phyloP scores from a whole-genome alignment of 2,113 vertebrate genomes.

The Chascanopsetta lugubris region DNA sequence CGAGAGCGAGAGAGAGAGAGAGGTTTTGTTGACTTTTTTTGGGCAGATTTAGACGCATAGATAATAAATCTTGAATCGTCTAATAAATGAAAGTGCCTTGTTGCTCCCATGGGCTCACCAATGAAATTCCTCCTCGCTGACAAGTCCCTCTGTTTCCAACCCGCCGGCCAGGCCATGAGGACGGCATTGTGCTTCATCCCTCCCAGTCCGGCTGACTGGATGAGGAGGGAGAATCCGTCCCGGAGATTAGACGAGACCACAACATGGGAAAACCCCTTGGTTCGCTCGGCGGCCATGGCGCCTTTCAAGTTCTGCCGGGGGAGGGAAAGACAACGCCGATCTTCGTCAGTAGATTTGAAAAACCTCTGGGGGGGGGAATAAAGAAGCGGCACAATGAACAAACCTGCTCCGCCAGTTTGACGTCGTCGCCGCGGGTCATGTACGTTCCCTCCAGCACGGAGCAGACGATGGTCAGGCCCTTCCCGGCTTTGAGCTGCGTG shows the following conservation, averaged over 20 bases:
- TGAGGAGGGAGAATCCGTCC: conserved; percentile 92
- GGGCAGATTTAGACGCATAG: background rate
- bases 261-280: conserved; percentile 94
- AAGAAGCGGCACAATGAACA: too few relatives aligned
- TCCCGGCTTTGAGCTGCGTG: conserved; percentile 93
- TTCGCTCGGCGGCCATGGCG: conserved; percentile 87
- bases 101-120: too few relatives aligned
- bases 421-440: conserved; percentile 84
- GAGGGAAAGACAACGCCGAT: too few relatives aligned
- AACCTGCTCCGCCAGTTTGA: conserved; percentile 89
- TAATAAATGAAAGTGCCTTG: too few relatives aligned
- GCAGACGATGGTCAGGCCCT: conserved; percentile 92
- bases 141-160: conserved; percentile 84
- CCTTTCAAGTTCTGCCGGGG: conserved; percentile 87
- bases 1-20: background rate
- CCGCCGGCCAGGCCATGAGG: conserved; percentile 90
- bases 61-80: background rate
- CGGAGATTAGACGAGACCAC: conserved; percentile 90
- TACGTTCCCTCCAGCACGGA: conserved; percentile 93
- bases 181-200: conserved; percentile 97
- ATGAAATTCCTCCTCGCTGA: conserved; percentile 91
- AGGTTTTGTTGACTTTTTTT: background rate
- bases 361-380: too few relatives aligned
- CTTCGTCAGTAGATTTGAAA: too few relatives aligned
- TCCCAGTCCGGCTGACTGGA: conserved; percentile 94